Base-by-base conservation (phyloP, 2,888 invertebrate species). In the Petrolisthes cinctipes region DNA sequence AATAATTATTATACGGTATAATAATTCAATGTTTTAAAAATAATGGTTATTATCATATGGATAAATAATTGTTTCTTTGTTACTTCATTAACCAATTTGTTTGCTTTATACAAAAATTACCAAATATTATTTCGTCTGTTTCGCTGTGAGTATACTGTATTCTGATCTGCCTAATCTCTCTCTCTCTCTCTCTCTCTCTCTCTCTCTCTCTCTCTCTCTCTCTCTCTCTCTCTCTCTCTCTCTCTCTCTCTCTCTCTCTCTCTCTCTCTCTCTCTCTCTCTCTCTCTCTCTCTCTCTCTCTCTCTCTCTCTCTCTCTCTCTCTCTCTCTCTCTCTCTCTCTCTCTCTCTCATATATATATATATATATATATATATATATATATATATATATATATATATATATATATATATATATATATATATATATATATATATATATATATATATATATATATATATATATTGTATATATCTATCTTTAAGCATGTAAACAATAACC, bases 221-320 rank as follows among this genome's bases (percentile, higher is more conserved):
- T 17, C 61, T 61, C 61, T 61, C 61, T 61, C 61, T 61, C 61
- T 17, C 61, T 61, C 61, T 61, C 61, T 61, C 61, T 61, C 61
- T 61, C 61, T 79, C 37, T 79, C 23, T 79, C 23, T 79, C 23
- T 79, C 23, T 79, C 23, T 79, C 23, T 79, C 23, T 79, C 23
- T 79, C 20, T 79, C 23, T 79, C 23, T 79, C 23, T 79, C 23
- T 79, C 23, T 79, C 23, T 79, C 23, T 79, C 23, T 79, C 23
- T 79, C 23, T 79, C 23, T 79, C 20, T 75, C n/a, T 9, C 7
- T 79, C 61, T 57, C 61, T 57, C 37, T 61, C 61, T 56, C 61
- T 61, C 61, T 61, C 61, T 61, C 61, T 61, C 61, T 61, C 61
- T 61, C 61, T 61, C 61, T 61, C 61, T 61, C 61, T 61, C 61